These are phyloP conservation scores for Gallinago media DNA, from an alignment of 2,113 vertebrate genomes.

Conservation along the genomic window DNA sequence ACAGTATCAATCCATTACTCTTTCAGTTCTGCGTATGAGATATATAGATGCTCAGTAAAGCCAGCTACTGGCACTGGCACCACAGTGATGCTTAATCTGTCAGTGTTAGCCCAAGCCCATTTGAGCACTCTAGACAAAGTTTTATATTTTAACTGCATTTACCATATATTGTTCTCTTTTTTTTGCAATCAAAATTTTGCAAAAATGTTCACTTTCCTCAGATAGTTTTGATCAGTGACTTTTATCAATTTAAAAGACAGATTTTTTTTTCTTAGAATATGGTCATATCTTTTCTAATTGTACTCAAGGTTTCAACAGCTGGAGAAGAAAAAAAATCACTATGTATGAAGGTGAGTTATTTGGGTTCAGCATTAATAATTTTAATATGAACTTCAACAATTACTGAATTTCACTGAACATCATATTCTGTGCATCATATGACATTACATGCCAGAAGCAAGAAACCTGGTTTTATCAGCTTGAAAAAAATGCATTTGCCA, in stretches of 20 bases:
- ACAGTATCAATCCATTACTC: rapidly evolving
- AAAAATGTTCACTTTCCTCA: neutral
- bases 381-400: neutral
- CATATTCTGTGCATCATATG: neutral
- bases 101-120: neutral
- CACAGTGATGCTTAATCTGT: neutral
- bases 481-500: neutral
- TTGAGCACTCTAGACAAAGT: neutral
- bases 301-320: neutral
- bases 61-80: neutral
- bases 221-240: neutral
- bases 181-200: neutral
- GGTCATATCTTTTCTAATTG: neutral
- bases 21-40: neutral
- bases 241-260: neutral
- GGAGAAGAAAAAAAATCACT: neutral
- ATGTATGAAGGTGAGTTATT: neutral
- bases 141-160: neutral
- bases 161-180: neutral
- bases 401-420: neutral
- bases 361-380: neutral
- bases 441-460: neutral
- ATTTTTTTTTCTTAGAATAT: neutral
- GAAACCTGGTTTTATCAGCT: neutral
- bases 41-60: neutral